These are phyloP conservation scores for Drosophila jambulina DNA, from an alignment of 1,140 invertebrate species.

Conservation along the genomic window DNA sequence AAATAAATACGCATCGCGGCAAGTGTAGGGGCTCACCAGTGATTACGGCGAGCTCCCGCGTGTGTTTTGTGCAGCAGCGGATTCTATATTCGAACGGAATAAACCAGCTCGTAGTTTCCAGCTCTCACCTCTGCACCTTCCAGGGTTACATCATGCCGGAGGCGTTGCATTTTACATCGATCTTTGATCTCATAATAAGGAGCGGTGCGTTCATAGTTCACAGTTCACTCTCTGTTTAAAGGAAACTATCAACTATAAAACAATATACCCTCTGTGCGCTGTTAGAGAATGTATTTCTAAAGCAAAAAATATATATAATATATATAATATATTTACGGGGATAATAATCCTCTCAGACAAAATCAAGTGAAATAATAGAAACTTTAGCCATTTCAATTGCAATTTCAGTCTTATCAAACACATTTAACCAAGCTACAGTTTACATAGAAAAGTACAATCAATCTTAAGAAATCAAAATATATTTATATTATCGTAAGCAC, in stretches of 20 bases:
- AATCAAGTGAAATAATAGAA: neutral
- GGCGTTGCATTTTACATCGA: slow-evolving; percentile 66
- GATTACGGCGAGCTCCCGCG: slow-evolving; percentile 30
- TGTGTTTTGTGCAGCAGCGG: slow-evolving; percentile 37
- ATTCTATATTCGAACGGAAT: slow-evolving; percentile 35
- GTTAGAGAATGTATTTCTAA: neutral
- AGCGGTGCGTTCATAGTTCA: slow-evolving; percentile 57
- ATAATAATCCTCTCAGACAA: neutral
- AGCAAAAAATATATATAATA: too few relatives aligned
- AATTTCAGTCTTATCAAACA: neutral
- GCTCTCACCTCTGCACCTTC: neutral
- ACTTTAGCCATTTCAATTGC: neutral
- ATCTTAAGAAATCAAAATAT: neutral
- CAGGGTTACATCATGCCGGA: slow-evolving; percentile 60
- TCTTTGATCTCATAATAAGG: slow-evolving; percentile 78
- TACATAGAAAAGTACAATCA: neutral
- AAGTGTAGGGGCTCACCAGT: slow-evolving; percentile 30
- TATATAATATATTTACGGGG: neutral
- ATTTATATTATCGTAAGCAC: neutral
- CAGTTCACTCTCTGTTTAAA: neutral
- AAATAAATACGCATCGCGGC: slow-evolving; percentile 25
- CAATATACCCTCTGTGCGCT: neutral
- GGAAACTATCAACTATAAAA: neutral
- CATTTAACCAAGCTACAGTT: neutral
- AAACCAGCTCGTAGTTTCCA: slow-evolving; percentile 13